These are phyloP conservation scores for Gymnorhina tibicen DNA, from an alignment of 2,113 vertebrate species.

Conservation along the genomic window DNA sequence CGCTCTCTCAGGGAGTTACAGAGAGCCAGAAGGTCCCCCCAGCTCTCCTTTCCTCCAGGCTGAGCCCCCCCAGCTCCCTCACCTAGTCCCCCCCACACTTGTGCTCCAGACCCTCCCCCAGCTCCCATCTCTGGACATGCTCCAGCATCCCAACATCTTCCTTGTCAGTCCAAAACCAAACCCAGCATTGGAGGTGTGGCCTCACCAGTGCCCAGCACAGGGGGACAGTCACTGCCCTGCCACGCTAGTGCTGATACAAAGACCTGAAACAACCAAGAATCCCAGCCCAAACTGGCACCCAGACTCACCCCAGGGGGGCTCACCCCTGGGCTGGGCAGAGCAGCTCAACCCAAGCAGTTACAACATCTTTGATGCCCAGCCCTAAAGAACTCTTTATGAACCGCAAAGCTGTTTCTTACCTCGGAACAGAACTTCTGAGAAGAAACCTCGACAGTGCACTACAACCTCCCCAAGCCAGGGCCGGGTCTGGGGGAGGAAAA, in stretches of 20 bases:
- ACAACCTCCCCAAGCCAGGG: rapidly evolving
- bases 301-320: not conserved
- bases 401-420: not conserved
- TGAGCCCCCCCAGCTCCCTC: too few species aligned
- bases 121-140: not conserved
- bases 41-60: not conserved
- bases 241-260: not conserved
- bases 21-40: not conserved
- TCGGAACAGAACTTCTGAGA: rapidly evolving
- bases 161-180: not conserved
- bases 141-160: not conserved
- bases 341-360: not conserved
- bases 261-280: rapidly evolving
- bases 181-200: too few species aligned
- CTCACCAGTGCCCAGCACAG: not conserved
- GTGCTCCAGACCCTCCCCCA: not conserved
- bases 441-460: rapidly evolving
- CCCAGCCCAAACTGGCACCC: not conserved
- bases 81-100: too few species aligned
- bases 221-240: not conserved
- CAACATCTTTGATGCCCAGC: rapidly evolving
- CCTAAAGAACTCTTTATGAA: rapidly evolving
- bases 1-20: not conserved
- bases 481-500: rapidly evolving
- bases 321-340: not conserved